Percentiles rank a stretch among this genome's conserved stretches.
Evolutionary conservation across 2,888 invertebrate species (phyloP).

Genomic region (Chesias legatella): DNA sequence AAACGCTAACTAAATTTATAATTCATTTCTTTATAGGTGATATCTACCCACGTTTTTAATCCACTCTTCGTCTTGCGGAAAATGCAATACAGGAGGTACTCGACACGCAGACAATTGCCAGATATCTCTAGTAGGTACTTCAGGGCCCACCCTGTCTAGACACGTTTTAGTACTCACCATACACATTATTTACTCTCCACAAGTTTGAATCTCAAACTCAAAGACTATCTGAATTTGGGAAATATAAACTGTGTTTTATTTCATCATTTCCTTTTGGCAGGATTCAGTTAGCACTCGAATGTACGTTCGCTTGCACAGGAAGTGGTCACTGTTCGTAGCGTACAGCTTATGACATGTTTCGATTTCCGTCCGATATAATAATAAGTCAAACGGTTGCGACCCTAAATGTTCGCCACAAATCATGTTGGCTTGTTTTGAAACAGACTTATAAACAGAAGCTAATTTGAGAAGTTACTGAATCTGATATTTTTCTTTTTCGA

Average conservation of each 20-base stretch:
- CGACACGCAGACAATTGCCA: neutral
- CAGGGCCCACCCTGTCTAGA: conserved; percentile 26
- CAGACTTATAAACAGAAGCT: neutral
- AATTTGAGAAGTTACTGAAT: too few species aligned
- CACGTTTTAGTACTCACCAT: conserved; percentile 15
- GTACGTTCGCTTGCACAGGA: conserved; percentile 32
- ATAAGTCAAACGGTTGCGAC: conserved; percentile 22
- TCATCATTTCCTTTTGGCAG: conserved; percentile 20
- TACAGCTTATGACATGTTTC: conserved; percentile 46
- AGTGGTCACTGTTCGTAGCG: conserved; percentile 26
- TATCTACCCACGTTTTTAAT: too few species aligned
- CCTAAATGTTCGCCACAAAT: conserved; percentile 32
- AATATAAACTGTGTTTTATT: too few species aligned
- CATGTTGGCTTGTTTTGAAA: conserved; percentile 11
- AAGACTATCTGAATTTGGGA: neutral
- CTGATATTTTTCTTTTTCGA: too few species aligned
- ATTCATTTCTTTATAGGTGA: too few species aligned
- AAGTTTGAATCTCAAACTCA: too few species aligned
- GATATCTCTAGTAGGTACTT: conserved; percentile 21
- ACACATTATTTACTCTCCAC: conserved; percentile 12
- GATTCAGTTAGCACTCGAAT: conserved; percentile 26
- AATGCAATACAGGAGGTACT: neutral
- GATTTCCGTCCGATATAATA: conserved; percentile 44
- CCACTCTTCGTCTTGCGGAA: too few species aligned
- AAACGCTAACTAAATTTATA: too few species aligned